A percentile compares a stretch with the other conserved stretches of the same genome.
phyloP scores from a whole-genome alignment of 2,797 vertebrate species.

The Leptatherina wallacei region DNA sequence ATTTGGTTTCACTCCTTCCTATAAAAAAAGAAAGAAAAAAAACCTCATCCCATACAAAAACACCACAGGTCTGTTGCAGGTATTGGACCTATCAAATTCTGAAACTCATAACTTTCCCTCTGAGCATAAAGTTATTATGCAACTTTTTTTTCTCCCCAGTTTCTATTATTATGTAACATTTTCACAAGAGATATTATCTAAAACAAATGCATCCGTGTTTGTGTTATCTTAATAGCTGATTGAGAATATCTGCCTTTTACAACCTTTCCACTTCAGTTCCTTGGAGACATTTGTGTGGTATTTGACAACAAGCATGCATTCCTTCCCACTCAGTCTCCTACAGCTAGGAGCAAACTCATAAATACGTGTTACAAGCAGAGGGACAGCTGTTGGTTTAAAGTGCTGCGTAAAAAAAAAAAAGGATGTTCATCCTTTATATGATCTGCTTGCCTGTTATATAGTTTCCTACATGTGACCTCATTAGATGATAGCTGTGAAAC shows the following conservation, averaged over 20 bases:
- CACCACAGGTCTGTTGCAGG: not conserved
- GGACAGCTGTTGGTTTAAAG: not conserved
- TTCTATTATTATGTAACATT: not conserved
- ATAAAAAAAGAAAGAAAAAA: conserved; percentile 12
- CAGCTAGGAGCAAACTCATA: conserved; percentile 12
- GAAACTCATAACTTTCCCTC: conserved; percentile 7
- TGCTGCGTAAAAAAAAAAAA: conserved; percentile 3
- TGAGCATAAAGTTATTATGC: not conserved
- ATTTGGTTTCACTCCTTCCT: conserved; percentile 39
- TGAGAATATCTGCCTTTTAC: not conserved
- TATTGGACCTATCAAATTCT: not conserved
- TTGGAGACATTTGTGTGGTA: not conserved
- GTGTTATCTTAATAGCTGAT: not conserved
- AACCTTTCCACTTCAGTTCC: conserved; percentile 8
- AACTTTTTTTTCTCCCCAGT: not conserved
- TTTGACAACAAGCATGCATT: conserved; percentile 37
- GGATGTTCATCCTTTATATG: not conserved
- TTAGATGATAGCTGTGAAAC: conserved; percentile 6
- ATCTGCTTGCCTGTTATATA: conserved; percentile 1
- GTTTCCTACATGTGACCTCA: conserved; percentile 20
- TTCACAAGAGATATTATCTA: not conserved
- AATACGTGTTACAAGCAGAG: conserved; percentile 11
- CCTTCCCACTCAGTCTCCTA: conserved; percentile 16
- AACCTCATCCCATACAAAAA: conserved; percentile 16
- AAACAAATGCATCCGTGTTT: conserved; percentile 11